Conservation (phyloP, 2,113 vertebrate genomes). For the Aleadryas rufinucha region DNA sequence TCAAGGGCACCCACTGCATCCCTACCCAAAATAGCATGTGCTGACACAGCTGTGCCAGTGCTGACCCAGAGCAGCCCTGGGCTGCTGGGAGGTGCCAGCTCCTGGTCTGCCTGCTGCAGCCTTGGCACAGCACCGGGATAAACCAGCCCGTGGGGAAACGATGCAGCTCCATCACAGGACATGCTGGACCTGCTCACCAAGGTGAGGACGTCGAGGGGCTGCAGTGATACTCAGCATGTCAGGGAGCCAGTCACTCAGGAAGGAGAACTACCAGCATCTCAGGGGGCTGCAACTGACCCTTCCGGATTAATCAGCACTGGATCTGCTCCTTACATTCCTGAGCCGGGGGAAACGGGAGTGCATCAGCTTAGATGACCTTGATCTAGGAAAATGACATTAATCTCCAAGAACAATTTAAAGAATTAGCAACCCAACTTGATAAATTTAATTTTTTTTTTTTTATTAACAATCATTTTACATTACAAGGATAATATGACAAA, state of each 20-base stretch:
- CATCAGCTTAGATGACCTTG: not conserved
- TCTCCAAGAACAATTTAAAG: not conserved
- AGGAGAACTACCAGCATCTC: not conserved
- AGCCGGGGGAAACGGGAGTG: not conserved
- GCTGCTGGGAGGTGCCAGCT: not conserved
- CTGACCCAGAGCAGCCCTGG: not conserved
- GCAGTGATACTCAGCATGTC: not conserved
- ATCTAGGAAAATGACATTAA: not conserved
- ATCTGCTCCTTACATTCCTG: not conserved
- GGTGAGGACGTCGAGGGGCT: not conserved
- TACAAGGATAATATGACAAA: slow-evolving; percentile 82
- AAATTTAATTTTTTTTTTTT: slow-evolving; percentile 74
- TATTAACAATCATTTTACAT: slow-evolving; percentile 83
- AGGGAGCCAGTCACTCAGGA: not conserved
- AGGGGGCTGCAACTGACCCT: not conserved
- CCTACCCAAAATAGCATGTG: accelerated
- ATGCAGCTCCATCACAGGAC: not conserved
- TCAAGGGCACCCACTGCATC: not conserved
- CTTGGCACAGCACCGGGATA: not conserved
- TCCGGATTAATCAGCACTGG: not conserved
- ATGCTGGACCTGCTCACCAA: not conserved
- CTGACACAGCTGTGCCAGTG: not conserved
- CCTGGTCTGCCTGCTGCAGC: not conserved
- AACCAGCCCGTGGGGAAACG: not conserved
- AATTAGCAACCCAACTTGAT: not conserved